These are phyloP conservation scores for Doris montereyensis DNA, from an alignment of 2,888 invertebrate genomes.

Conservation along the genomic window DNA sequence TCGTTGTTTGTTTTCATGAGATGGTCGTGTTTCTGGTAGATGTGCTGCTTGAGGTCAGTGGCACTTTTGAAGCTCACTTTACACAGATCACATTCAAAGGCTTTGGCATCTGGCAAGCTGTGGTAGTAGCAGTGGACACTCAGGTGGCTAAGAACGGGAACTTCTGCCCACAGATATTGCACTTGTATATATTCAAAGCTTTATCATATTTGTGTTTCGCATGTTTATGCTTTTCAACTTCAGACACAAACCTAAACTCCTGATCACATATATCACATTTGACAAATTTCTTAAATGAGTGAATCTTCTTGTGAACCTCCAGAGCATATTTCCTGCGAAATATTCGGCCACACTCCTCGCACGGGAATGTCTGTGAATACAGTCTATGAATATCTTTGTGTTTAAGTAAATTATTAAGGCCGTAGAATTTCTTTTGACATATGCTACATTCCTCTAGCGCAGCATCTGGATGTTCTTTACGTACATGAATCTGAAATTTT, in stretches of 20 bases:
- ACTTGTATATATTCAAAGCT: constrained; percentile 39
- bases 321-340: constrained; percentile 44
- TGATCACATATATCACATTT: constrained; percentile 47
- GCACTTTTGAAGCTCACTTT: constrained; percentile 34
- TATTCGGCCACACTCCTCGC: constrained; percentile 45
- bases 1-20: constrained; percentile 26
- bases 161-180: constrained; percentile 42
- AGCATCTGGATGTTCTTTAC: constrained; percentile 38
- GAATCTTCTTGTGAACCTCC: constrained; percentile 44
- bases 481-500: constrained; percentile 42
- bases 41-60: constrained; percentile 44
- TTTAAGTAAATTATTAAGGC: constrained; percentile 38
- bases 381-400: constrained; percentile 38
- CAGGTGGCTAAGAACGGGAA: constrained; percentile 45
- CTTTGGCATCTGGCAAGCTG: constrained; percentile 33
- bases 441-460: constrained; percentile 38
- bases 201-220: constrained; percentile 41
- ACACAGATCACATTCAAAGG: constrained; percentile 46
- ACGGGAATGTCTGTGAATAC: constrained; percentile 35
- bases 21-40: constrained; percentile 41
- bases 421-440: constrained; percentile 39
- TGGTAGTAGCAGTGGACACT: constrained; percentile 45
- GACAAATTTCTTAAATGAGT: constrained; percentile 46
- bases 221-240: constrained; percentile 46
- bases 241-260: constrained; percentile 45